Base-by-base conservation (phyloP, 2,888 invertebrate species). In the Pharmacophagus antenor region DNA sequence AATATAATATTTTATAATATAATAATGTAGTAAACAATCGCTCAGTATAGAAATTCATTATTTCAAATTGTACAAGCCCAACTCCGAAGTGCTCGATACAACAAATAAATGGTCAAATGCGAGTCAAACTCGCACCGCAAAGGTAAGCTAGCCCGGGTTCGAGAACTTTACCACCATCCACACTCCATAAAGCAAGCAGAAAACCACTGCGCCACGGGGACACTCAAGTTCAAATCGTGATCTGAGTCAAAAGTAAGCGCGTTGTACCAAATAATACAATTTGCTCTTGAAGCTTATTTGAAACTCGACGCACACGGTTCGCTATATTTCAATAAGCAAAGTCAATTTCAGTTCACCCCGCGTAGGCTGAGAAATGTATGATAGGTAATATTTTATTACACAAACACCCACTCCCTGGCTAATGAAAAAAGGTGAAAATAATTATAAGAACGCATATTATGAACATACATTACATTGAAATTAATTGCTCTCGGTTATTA, bases 401-500 rank as follows among this genome's bases (percentile, higher is more conserved):
- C 53, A 53, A 22, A 42, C 12, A 15, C 44, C 27, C 46, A 46
- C 46, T 44, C 25, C 46, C 46, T 54, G 46, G 10, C 46, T 23
- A 54, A 54, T 27, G 46, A 27, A 46, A 46, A 54, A 54, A 54
- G 20, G 17, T 53, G 12, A 44, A 53, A 53, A 21, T 41, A 44
- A 46, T 46, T 18, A 20, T 25, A 54, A 54, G 54, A 54, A 54
- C n/a, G 44, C 23, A 46, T 18, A 17, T 42, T 46, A 54, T 46
- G 46, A 46, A 54, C 54, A 54, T 54, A 54, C 46, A 54, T 54
- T 54, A 54, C 44, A 20, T 31, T 23, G 42, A 46, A 46, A 54
- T 44, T 44, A 44, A 44, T 54, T 25, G 27, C 17, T 21, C 42
- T 23, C 18, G n/a, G 25, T 27, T 27, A 31, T 31, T 31, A 42